A percentile compares a stretch with the other conserved stretches of the same genome.
Evolutionary conservation across 2,113 vertebrate genomes (phyloP).

Genomic region (Podocnemis expansa): DNA sequence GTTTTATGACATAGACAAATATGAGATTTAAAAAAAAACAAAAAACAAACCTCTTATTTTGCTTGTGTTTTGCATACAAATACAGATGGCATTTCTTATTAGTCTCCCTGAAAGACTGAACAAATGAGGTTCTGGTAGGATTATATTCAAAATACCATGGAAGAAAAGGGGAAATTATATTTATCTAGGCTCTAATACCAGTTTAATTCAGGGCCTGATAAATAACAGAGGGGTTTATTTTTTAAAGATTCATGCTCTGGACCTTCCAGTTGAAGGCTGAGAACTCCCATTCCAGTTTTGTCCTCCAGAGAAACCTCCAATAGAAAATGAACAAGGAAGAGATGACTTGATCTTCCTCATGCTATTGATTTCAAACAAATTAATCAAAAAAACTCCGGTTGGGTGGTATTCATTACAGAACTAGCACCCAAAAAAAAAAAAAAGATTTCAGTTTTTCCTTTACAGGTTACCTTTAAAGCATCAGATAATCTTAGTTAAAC

Average conservation of each 20-base stretch:
- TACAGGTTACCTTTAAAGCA: neutral
- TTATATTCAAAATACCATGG: neutral
- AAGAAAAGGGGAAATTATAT: neutral
- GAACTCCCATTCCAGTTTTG: neutral
- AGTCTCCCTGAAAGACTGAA: neutral
- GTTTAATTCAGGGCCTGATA: neutral
- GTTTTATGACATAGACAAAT: neutral
- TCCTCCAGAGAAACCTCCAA: neutral
- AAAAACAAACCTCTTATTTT: neutral
- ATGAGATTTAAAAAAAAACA: neutral
- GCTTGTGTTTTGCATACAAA: neutral
- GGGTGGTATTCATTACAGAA: neutral
- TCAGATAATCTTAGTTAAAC: neutral
- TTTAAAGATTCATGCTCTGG: neutral
- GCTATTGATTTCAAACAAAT: neutral
- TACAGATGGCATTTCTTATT: neutral
- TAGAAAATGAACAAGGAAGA: neutral
- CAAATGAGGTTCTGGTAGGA: neutral
- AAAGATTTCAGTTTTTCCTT: neutral
- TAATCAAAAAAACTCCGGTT: neutral
- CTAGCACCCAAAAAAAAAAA: neutral
- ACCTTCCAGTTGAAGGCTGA: neutral
- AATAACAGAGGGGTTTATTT: neutral
- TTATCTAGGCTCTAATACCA: neutral
- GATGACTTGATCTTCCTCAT: neutral